Percentiles rank a stretch among this genome's conserved stretches.
Conservation (phyloP, 1,140 invertebrate genomes). For the Pinna nobilis region DNA sequence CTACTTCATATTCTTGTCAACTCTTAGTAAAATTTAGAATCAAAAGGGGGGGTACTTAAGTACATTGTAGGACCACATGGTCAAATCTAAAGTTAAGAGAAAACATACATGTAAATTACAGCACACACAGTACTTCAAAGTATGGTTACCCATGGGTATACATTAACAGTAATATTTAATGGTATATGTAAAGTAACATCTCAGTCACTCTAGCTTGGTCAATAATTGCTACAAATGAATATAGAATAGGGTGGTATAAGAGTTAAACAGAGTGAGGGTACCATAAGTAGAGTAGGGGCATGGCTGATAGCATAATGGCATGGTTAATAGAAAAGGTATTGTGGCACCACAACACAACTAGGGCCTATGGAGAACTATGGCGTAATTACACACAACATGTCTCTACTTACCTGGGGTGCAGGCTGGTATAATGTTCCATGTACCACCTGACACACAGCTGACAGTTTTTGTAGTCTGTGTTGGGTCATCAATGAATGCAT, state of each 20-base stretch:
- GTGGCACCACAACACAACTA: neutral
- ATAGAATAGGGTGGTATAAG: too few species aligned
- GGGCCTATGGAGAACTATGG: neutral
- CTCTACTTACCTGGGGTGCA: constrained; percentile 27
- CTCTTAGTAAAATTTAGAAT: too few species aligned
- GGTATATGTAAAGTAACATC: neutral
- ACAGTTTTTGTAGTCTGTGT: neutral
- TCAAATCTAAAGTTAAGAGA: too few species aligned
- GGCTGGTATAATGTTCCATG: constrained; percentile 23
- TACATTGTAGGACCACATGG: too few species aligned
- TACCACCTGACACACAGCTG: constrained; percentile 1
- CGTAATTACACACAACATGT: neutral
- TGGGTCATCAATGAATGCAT: constrained; percentile 12
- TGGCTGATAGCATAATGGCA: neutral
- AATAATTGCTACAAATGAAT: too few species aligned
- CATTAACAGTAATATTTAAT: too few species aligned
- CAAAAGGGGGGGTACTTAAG: too few species aligned
- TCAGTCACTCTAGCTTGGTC: neutral
- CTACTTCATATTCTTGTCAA: too few species aligned
- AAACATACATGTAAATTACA: too few species aligned
- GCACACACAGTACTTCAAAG: too few species aligned
- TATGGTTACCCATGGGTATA: too few species aligned
- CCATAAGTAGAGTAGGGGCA: neutral
- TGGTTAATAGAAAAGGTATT: neutral
- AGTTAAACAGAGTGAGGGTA: neutral